Conservation (phyloP, 35 echinoderm and acorn worm species). For the Apostichopus californicus region DNA sequence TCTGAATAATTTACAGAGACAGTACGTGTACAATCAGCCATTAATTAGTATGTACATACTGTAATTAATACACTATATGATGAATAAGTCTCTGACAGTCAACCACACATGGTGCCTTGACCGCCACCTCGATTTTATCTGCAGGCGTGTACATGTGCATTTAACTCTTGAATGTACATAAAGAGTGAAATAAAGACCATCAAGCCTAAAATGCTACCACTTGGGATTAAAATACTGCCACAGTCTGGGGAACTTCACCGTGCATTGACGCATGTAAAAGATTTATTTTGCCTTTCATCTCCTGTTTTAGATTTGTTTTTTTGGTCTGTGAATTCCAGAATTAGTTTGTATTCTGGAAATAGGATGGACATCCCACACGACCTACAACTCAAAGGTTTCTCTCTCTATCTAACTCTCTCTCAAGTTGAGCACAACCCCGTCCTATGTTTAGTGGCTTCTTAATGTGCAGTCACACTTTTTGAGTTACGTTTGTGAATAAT, state of each 20-base stretch:
- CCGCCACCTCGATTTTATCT: too few relatives aligned
- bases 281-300: background rate
- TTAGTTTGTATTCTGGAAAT: too few relatives aligned
- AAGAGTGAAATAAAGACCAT: too few relatives aligned
- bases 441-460: constrained; percentile 7
- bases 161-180: too few relatives aligned
- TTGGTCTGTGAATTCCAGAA: background rate
- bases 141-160: too few relatives aligned
- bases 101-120: too few relatives aligned
- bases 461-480: constrained; percentile 49
- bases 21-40: too few relatives aligned
- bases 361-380: constrained; percentile 17
- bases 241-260: constrained; percentile 5
- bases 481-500: constrained; percentile 41
- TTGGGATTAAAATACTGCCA: constrained; percentile 1
- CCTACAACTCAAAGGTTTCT: background rate
- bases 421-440: background rate
- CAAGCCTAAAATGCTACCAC: background rate
- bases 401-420: too few relatives aligned
- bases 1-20: too few relatives aligned
- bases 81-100: too few relatives aligned
- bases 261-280: background rate
- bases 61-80: too few relatives aligned
- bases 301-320: background rate
- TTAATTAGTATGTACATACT: too few relatives aligned